These are phyloP conservation scores for Drosophila willistoni DNA, from an alignment of 1,140 invertebrate genomes.

Conservation along the genomic window DNA sequence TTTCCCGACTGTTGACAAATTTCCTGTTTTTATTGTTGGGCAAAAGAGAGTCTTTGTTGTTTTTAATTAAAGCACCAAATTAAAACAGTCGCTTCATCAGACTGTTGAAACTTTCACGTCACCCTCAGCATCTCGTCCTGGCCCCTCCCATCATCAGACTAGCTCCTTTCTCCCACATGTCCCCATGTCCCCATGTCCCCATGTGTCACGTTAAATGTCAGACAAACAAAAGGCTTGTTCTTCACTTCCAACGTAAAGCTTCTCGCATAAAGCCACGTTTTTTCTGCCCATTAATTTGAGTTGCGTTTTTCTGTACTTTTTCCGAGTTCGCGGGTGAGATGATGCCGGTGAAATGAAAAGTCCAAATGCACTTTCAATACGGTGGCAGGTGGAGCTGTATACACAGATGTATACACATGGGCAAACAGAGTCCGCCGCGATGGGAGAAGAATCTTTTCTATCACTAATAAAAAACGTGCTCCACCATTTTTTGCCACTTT, in stretches of 20 bases:
- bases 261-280: constrained; percentile 49
- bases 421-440: background rate
- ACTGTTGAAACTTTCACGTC: constrained; percentile 54
- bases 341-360: constrained; percentile 55
- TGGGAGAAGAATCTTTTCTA: background rate
- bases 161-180: constrained; percentile 46
- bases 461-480: constrained; percentile 16
- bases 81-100: constrained; percentile 67
- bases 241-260: constrained; percentile 44
- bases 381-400: background rate
- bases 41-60: constrained; percentile 50
- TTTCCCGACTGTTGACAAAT: constrained; percentile 21
- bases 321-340: background rate
- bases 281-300: constrained; percentile 72
- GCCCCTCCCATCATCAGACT: too few species aligned
- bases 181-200: constrained; percentile 66
- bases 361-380: constrained; percentile 58
- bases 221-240: constrained; percentile 70
- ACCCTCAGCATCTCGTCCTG: background rate
- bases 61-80: constrained; percentile 74
- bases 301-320: constrained; percentile 17
- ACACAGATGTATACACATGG: background rate
- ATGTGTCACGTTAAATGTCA: constrained; percentile 76
- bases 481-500: constrained; percentile 45
- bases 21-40: constrained; percentile 42